phyloP scores from a whole-genome alignment of 2,888 invertebrate species.

The Drosophila fungiperda region DNA sequence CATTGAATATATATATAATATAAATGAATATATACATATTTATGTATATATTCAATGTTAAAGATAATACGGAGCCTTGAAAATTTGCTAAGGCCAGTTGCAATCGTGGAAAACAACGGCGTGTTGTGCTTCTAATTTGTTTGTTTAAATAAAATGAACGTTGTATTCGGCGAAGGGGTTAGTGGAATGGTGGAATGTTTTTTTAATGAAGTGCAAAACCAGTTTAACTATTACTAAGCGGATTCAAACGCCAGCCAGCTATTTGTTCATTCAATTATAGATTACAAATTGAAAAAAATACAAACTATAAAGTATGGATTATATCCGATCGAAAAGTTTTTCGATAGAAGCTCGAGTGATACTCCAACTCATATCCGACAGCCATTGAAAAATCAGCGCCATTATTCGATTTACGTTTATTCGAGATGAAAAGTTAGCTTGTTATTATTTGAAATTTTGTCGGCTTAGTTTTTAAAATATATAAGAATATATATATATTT shows the following conservation, averaged over 20 bases:
- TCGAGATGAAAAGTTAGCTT: neutral
- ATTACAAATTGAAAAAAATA: neutral
- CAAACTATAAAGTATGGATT: neutral
- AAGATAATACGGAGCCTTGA: neutral
- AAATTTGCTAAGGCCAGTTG: neutral
- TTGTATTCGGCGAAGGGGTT: neutral
- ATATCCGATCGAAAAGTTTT: neutral
- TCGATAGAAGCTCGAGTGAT: neutral
- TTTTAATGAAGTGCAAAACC: conserved; percentile 32
- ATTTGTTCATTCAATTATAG: conserved; percentile 20
- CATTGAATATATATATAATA: neutral
- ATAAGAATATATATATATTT: neutral
- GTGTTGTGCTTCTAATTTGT: neutral
- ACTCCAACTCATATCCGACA: neutral
- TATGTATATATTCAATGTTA: neutral
- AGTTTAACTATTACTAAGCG: conserved; percentile 35
- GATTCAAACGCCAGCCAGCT: conserved; percentile 37
- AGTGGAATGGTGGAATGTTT: neutral
- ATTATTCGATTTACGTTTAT: neutral
- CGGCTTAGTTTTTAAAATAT: neutral
- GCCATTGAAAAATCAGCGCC: neutral
- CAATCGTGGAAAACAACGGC: neutral
- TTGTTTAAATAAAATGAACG: neutral
- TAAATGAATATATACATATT: neutral
- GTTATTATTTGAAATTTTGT: neutral